These are phyloP conservation scores for Holocentrus rufus DNA, from an alignment of 2,797 vertebrate species.

Conservation along the genomic window DNA sequence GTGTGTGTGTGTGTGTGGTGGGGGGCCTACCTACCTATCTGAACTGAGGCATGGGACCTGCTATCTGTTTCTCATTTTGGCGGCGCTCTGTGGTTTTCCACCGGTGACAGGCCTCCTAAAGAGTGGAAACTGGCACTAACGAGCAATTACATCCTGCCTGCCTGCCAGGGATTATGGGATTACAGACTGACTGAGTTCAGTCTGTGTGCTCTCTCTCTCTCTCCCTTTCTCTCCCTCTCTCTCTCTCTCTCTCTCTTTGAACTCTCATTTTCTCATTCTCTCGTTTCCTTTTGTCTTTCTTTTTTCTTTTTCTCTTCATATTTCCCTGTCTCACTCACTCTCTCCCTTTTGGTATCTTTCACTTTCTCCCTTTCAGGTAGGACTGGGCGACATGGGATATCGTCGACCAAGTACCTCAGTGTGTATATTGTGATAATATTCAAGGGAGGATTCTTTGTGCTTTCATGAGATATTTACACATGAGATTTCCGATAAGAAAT, in stretches of 20 bases:
- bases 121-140: slow-evolving; percentile 83
- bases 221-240: slow-evolving; percentile 19
- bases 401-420: too few species aligned
- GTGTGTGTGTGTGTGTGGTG: slow-evolving; percentile 3
- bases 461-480: too few species aligned
- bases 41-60: slow-evolving; percentile 65
- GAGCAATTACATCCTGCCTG: slow-evolving; percentile 81
- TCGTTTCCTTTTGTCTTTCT: slow-evolving; percentile 46
- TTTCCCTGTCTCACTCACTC: not conserved
- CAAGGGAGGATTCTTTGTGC: too few species aligned
- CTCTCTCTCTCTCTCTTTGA: slow-evolving; percentile 41
- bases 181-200: slow-evolving; percentile 67
- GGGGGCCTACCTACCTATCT: slow-evolving; percentile 53
- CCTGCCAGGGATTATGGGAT: slow-evolving; percentile 84
- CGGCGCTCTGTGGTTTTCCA: slow-evolving; percentile 72
- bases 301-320: slow-evolving; percentile 24
- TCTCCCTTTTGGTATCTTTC: too few species aligned
- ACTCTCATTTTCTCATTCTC: slow-evolving; percentile 58
- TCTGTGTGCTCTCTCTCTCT: slow-evolving; percentile 51
- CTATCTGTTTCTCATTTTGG: slow-evolving; percentile 82
- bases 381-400: too few species aligned
- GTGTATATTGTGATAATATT: too few species aligned
- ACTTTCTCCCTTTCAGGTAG: too few species aligned
- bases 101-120: slow-evolving; percentile 74
- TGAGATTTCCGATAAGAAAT: too few species aligned